These are phyloP conservation scores for Drosophila sp. DNA, from an alignment of 1,140 invertebrate genomes.

Conservation along the genomic window DNA sequence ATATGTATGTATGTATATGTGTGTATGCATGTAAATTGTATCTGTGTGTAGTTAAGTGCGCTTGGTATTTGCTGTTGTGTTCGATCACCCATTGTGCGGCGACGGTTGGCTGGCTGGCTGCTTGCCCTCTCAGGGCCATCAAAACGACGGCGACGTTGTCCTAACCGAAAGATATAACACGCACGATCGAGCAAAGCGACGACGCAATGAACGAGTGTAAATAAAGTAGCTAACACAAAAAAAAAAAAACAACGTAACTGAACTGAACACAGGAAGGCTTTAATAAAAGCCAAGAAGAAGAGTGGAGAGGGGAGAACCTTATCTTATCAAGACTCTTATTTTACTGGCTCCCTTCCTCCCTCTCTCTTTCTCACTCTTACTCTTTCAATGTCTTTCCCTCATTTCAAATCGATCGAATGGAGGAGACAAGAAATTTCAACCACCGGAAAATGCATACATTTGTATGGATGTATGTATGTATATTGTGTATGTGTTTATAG, in stretches of 20 bases:
- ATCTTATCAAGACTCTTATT: constrained; percentile 13
- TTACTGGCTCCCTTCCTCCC: background rate
- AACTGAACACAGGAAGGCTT: constrained; percentile 43
- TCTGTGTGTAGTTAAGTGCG: background rate
- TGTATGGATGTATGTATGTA: constrained; percentile 1
- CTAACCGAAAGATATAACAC: constrained; percentile 30
- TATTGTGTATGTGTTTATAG: background rate
- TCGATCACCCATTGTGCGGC: constrained; percentile 16
- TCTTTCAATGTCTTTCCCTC: background rate
- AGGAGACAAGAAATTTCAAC: constrained; percentile 9
- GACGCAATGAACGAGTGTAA: constrained; percentile 23
- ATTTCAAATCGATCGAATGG: constrained; percentile 1
- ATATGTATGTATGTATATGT: background rate
- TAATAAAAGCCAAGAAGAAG: constrained; percentile 14
- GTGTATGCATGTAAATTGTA: background rate
- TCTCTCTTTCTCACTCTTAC: background rate
- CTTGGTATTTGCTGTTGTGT: constrained; percentile 19
- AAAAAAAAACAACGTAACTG: constrained; percentile 14
- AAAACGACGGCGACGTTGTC: background rate
- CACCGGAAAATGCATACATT: constrained; percentile 1
- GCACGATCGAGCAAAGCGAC: constrained; percentile 34
- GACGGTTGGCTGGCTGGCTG: constrained; percentile 5
- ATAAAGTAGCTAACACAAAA: constrained; percentile 29
- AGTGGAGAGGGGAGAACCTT: background rate
- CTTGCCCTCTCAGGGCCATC: background rate